Base-by-base conservation (phyloP, 2,888 invertebrate genomes). In the Laspeyria flexula region DNA sequence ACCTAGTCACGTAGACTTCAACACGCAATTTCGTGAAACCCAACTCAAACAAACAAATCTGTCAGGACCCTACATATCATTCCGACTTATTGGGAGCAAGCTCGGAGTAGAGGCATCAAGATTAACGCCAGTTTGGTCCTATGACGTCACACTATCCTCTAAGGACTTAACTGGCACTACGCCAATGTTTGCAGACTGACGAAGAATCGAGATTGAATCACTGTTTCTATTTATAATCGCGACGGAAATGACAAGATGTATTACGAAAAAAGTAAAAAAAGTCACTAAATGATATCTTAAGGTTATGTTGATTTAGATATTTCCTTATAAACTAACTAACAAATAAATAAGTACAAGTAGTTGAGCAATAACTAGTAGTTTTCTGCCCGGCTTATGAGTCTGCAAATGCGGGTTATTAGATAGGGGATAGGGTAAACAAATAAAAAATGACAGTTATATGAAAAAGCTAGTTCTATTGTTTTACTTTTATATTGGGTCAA, bases 191-290 rank as follows among this genome's bases (percentile, higher is more conserved):
- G 41, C 70, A 53, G 70, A 64, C 58, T 43, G 18, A 33, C 43
- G 50, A 65, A 60, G 59, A 57, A 64, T 57, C 34, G 23, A 48
- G 61, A 66, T 66, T 69, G 70, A 69, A 69, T 69, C 68, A 66
- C 54, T 21, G 13, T 1, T 6, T 42, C 58, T 63, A 69, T 63
- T 66, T 64, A 49, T 58, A 30, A 56, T 43, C 31, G 41, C 68
- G 45, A 39, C 45, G 58, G 66, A 64, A 61, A 69, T 25, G 48
- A 49, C 37, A 45, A 49, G 30, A 66, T 47, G 38, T 27, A 57
- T 50, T 50, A 41, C 51, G 35, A 34, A 43, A 42, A 52, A 51
- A 43, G 39, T 25, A 27, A 45, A 10, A 40, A 50, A 21, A n/a
- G 18, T 33, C 5, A 21, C 21, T 21, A 3, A 21, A 2, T 21